Base-by-base conservation (phyloP, 2,888 invertebrate species). In the Eumerus sabulonum region DNA sequence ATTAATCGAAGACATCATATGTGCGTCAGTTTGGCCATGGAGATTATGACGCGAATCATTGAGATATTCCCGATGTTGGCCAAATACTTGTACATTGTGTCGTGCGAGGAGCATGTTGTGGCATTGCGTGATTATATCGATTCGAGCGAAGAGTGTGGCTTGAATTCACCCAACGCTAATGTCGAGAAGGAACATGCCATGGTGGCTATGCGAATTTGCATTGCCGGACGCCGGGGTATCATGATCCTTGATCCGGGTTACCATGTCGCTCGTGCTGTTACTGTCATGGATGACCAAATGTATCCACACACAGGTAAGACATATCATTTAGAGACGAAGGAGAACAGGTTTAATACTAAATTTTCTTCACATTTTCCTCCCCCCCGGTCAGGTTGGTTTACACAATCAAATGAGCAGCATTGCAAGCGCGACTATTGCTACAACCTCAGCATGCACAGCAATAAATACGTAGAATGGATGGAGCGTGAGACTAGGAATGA, bases 211-310 rank as follows among this genome's bases (percentile, higher is more conserved):
- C 93, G 92, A 84, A 91, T 96, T 74, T 89, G 91, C 82, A 92
- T 96, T 67, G 93, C 92, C 54, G 94, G 93, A 35, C 92, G 97
- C 42, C 89, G 90, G 0, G 97, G 96, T 35, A 90, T 95, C 56
- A 89, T 97, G 90, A 91, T 97, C 17, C 92, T 96, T 44, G 97
- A 97, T 90, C 96, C 97, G 0, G 97, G 97, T 14, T 97, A 97
- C 89, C 97, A 97, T 88, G 94, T 97, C 76, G 94, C 95, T 45
- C 91, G 96, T 76, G 94, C 95, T 68, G 92, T 97, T 76, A 95
- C 96, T 17, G 93, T 96, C 59, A 97, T 97, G 97, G 91, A 92
- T 40, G 97, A 97, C 87, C 91, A 93, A 77, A 90, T 91, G 53
- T 96, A 95, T 89, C 97, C 97, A 12, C 96, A 97, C 85, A 96